Percentiles rank a stretch among this genome's conserved stretches.
Conservation (phyloP, 2,797 vertebrate genomes). For the Lacerta viridis region DNA sequence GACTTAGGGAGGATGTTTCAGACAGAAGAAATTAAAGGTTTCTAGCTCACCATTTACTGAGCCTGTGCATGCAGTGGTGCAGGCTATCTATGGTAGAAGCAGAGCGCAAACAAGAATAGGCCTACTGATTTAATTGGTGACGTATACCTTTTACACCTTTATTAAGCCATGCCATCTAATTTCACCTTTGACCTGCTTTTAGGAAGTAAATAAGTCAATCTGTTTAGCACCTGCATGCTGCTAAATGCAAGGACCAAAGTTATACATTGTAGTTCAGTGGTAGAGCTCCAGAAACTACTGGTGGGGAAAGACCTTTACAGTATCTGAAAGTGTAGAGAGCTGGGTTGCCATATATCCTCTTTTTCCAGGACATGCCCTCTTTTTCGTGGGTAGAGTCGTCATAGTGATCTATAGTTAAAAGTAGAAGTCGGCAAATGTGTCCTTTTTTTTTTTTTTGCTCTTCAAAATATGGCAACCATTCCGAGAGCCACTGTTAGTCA, state of each 20-base stretch:
- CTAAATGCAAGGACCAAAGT: neutral
- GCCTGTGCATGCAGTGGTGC: neutral
- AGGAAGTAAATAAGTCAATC: neutral
- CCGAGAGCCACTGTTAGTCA: too few species aligned
- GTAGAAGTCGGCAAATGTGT: too few species aligned
- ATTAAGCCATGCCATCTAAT: neutral
- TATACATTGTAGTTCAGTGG: neutral
- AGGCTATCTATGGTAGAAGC: neutral
- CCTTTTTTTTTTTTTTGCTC: too few species aligned
- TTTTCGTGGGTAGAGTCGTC: too few species aligned
- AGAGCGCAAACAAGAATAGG: neutral
- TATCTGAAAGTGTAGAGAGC: too few species aligned
- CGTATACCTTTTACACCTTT: neutral
- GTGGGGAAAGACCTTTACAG: neutral
- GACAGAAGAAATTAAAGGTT: neutral
- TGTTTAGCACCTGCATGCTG: neutral
- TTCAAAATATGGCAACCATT: too few species aligned
- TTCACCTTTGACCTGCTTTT: neutral
- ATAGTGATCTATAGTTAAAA: too few species aligned
- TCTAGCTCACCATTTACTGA: neutral
- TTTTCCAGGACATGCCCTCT: too few species aligned
- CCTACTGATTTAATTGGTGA: neutral
- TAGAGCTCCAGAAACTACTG: neutral
- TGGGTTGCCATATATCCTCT: too few species aligned
- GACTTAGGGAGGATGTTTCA: slow-evolving; percentile 20